phyloP scores from a whole-genome alignment of 2,797 vertebrate species.

The Enteromius fasciolatus region DNA sequence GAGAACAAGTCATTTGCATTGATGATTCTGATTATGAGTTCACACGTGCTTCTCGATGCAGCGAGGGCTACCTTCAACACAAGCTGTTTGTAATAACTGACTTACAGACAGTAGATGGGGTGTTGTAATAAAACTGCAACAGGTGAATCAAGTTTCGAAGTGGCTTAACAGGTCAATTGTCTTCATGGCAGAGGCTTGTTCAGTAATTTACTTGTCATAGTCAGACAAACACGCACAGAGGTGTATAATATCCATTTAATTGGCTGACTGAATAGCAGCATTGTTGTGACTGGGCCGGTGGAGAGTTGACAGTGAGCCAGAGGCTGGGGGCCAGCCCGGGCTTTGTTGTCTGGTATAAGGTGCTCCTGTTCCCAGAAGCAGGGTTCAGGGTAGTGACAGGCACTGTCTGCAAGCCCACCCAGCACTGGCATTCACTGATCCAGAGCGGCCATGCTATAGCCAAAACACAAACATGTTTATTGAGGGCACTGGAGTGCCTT shows the following conservation, averaged over 20 bases:
- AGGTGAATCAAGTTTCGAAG: constrained; percentile 29
- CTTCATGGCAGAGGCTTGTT: constrained; percentile 25
- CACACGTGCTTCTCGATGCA: not conserved
- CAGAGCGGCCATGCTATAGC: constrained; percentile 14
- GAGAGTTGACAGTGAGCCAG: constrained; percentile 43
- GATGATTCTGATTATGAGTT: constrained; percentile 4
- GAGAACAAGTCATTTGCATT: constrained; percentile 23
- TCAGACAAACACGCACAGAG: constrained; percentile 46
- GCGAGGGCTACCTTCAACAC: not conserved
- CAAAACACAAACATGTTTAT: constrained; percentile 49
- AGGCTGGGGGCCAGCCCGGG: constrained; percentile 31
- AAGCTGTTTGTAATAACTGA: constrained; percentile 28
- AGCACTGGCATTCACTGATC: constrained; percentile 45
- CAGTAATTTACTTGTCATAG: constrained; percentile 48
- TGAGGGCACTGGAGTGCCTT: constrained; percentile 28
- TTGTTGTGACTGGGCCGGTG: constrained; percentile 41
- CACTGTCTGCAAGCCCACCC: constrained; percentile 56
- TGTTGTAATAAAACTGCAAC: constrained; percentile 28
- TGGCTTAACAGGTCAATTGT: constrained; percentile 39
- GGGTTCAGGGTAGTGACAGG: constrained; percentile 46
- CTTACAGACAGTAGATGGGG: constrained; percentile 1
- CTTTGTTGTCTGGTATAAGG: constrained; percentile 52
- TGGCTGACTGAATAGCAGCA: constrained; percentile 52
- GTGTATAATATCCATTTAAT: constrained; percentile 55
- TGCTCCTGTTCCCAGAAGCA: constrained; percentile 51